Evolutionary conservation across 2,113 vertebrate species (phyloP).

Genomic region (Micromys minutus): DNA sequence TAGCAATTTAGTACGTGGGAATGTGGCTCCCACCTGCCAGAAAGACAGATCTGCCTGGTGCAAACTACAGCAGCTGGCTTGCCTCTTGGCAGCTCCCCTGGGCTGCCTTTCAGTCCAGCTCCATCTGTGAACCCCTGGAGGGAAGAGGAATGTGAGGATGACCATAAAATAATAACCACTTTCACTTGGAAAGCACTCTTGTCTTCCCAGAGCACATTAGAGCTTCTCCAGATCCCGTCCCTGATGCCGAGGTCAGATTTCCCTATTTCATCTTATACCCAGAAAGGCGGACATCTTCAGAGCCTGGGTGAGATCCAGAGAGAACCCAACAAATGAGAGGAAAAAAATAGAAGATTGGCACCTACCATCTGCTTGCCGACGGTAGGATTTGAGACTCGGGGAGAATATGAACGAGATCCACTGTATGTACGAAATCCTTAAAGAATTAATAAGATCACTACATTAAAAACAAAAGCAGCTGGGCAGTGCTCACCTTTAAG

Average conservation of each 20-base stretch:
- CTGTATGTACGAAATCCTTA: background rate
- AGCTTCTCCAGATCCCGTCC: conserved; percentile 47
- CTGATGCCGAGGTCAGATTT: conserved; percentile 36
- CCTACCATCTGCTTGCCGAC: background rate
- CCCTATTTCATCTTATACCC: background rate
- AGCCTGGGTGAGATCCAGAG: background rate
- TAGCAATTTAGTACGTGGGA: conserved; percentile 79
- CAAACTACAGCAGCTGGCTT: conserved; percentile 48
- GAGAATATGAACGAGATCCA: background rate
- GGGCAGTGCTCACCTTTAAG: background rate
- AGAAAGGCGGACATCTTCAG: conserved; percentile 6
- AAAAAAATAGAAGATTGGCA: background rate
- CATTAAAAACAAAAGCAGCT: background rate
- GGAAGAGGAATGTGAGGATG: background rate
- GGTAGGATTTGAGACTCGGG: background rate
- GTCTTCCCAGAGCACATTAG: conserved; percentile 48
- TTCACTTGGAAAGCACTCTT: conserved; percentile 65
- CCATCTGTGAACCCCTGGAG: conserved; percentile 32
- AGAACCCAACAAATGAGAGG: background rate
- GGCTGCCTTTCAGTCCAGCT: conserved; percentile 55
- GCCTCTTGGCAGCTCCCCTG: conserved; percentile 37
- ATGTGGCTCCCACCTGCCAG: conserved; percentile 74
- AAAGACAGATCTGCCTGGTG: conserved; percentile 61
- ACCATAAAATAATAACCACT: conserved; percentile 72
- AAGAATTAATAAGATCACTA: background rate